Evolutionary conservation across 2,888 invertebrate genomes (phyloP).

Genomic region (Caenorhabditis virilis): DNA sequence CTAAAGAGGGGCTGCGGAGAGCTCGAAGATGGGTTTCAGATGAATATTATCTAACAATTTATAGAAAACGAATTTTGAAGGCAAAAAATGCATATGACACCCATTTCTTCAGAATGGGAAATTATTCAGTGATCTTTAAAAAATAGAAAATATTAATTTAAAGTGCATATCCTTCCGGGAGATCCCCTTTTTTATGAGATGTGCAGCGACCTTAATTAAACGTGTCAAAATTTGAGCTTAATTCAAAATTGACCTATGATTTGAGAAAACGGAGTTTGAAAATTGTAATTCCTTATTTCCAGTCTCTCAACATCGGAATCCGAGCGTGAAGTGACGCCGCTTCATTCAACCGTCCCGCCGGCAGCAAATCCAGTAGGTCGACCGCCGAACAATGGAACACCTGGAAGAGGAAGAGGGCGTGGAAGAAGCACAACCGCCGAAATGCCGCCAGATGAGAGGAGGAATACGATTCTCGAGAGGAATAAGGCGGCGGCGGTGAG

Average conservation of each 20-base stretch:
- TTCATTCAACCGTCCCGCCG: conserved; percentile 7
- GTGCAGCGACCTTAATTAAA: no score
- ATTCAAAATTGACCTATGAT: no score
- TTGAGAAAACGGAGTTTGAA: no score
- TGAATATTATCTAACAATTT: no score
- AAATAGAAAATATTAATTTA: no score
- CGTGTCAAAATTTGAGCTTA: neutral
- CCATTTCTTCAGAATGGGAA: no score
- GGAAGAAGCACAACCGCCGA: conserved; percentile 57
- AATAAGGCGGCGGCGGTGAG: conserved; percentile 68
- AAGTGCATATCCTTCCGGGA: no score
- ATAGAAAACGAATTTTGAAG: no score
- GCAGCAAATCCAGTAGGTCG: conserved; percentile 32
- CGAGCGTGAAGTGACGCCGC: conserved; percentile 21
- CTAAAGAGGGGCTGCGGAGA: neutral
- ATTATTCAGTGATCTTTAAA: no score
- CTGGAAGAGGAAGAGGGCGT: conserved; percentile 52
- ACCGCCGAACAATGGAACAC: conserved; percentile 35
- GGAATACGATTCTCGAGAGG: conserved; percentile 50
- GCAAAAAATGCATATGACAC: no score
- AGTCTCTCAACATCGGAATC: conserved; percentile 31
- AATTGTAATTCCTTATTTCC: conserved; percentile 8
- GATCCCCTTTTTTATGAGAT: no score
- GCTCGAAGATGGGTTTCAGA: no score
- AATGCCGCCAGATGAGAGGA: conserved; percentile 64